Evolutionary conservation across 2,113 vertebrate species (phyloP).

Genomic region (Alexandromys fortis): DNA sequence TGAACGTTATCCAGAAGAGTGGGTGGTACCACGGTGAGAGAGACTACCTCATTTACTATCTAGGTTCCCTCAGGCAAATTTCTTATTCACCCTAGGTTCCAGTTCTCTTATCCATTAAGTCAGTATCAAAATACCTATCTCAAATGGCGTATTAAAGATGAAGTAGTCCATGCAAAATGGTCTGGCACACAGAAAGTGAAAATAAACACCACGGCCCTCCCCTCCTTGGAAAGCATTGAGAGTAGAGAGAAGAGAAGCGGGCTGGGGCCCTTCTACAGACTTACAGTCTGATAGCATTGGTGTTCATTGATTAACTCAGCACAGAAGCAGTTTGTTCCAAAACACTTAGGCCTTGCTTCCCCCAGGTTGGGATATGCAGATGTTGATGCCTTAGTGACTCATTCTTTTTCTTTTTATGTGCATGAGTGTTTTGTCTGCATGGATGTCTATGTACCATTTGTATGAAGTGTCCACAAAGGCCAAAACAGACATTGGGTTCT

Average conservation of each 20-base stretch:
- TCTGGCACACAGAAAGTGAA: background rate
- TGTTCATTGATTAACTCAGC: background rate
- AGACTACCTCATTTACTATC: conserved; percentile 15
- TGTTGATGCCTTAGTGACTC: too few species aligned
- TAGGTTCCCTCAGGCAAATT: background rate
- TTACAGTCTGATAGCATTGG: background rate
- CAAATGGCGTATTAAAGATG: conserved; percentile 9
- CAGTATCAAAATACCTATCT: background rate
- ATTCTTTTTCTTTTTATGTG: background rate
- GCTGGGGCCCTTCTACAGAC: background rate
- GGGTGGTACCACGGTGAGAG: background rate
- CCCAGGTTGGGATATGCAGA: background rate
- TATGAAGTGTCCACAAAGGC: background rate
- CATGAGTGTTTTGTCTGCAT: background rate
- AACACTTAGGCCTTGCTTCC: background rate
- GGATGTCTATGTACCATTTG: background rate
- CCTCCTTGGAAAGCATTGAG: background rate
- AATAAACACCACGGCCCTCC: background rate
- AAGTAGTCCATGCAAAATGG: background rate
- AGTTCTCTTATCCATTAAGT: background rate
- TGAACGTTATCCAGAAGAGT: background rate
- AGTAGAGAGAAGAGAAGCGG: background rate
- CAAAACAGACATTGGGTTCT: background rate
- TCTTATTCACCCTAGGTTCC: background rate
- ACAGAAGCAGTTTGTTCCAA: background rate